Evolutionary conservation across 1,140 invertebrate species (phyloP).

Genomic region (Drosophila bipectinata): DNA sequence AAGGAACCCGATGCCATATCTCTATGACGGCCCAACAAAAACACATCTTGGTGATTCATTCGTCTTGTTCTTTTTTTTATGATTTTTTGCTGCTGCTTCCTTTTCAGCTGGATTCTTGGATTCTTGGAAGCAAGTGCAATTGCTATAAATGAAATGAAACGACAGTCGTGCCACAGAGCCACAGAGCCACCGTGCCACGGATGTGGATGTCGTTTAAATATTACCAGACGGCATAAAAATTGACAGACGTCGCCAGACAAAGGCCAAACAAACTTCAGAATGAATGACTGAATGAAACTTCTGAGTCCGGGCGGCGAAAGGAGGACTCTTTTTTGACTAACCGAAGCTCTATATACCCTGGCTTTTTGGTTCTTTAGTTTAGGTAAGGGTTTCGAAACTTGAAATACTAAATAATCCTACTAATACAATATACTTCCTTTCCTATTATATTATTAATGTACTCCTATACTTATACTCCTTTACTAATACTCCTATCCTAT

Average conservation of each 20-base stretch:
- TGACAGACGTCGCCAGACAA: constrained; percentile 75
- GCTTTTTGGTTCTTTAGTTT: no score
- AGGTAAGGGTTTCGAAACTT: no score
- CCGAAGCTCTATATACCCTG: constrained; percentile 1
- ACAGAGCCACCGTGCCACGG: constrained; percentile 35
- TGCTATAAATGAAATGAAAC: constrained; percentile 56
- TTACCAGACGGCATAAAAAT: constrained; percentile 77
- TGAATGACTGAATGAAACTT: constrained; percentile 48
- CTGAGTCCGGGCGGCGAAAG: constrained; percentile 17
- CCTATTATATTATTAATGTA: no score
- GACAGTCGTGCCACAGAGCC: not conserved
- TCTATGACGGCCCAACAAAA: constrained; percentile 19
- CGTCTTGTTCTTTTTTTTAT: constrained; percentile 6
- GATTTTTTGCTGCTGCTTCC: constrained; percentile 17
- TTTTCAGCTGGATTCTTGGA: constrained; percentile 6
- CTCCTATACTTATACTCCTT: no score
- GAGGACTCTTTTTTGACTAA: not conserved
- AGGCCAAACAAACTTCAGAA: constrained; percentile 55
- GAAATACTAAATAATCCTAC: no score
- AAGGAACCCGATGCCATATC: constrained; percentile 18
- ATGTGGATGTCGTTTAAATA: constrained; percentile 80
- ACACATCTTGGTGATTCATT: constrained; percentile 52
- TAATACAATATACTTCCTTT: no score
- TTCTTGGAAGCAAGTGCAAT: constrained; percentile 79
- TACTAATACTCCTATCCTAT: no score